Evolutionary conservation across 2,113 vertebrate genomes (phyloP).

Genomic region (Grammomys surdaster): DNA sequence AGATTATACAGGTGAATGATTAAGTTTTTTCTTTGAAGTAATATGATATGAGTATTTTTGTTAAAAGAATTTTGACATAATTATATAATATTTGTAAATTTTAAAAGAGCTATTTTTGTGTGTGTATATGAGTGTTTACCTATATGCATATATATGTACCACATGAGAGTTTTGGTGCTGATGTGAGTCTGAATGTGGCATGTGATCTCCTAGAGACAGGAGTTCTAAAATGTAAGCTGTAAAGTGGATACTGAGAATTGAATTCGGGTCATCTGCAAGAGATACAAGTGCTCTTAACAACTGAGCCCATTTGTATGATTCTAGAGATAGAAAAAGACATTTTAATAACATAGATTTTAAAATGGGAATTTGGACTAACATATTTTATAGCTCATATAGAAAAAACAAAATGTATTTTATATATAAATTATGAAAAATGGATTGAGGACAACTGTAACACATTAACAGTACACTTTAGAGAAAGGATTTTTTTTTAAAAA

Average conservation of each 20-base stretch:
- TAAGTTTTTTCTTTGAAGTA: neutral
- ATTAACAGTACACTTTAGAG: neutral
- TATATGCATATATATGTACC: neutral
- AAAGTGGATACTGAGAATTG: neutral
- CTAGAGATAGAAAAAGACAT: neutral
- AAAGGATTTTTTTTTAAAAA: neutral
- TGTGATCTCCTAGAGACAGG: neutral
- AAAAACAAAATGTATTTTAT: neutral
- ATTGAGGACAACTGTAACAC: neutral
- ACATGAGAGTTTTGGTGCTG: too few species aligned
- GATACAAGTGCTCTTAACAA: neutral
- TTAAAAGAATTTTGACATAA: neutral
- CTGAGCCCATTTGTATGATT: neutral
- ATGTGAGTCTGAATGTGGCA: too few species aligned
- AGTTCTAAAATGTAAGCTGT: neutral
- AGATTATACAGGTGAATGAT: neutral
- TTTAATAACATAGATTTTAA: neutral
- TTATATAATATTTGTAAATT: neutral
- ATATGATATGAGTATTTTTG: neutral
- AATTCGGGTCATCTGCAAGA: neutral
- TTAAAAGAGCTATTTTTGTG: neutral
- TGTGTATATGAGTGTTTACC: neutral
- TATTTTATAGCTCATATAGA: neutral
- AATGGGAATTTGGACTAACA: neutral
- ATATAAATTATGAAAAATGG: neutral